phyloP scores from a whole-genome alignment of 2,113 vertebrate species.

The Pao palembangensis region DNA sequence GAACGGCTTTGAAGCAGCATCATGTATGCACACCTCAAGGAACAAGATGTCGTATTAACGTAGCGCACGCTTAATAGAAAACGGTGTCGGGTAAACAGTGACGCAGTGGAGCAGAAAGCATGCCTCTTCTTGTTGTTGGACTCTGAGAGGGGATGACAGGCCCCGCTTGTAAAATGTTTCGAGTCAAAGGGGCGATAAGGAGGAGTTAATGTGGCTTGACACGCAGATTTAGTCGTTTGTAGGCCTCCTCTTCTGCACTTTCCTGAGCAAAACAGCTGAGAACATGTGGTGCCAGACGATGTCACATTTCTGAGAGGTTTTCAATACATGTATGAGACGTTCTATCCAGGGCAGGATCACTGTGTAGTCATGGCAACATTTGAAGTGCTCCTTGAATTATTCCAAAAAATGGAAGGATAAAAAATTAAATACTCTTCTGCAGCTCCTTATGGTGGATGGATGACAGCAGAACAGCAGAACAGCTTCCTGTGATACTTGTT shows the following conservation, averaged over 20 bases:
- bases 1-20: not conserved
- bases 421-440: too few species aligned
- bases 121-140: slow-evolving; percentile 36
- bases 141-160: slow-evolving; percentile 38
- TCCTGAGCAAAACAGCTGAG: slow-evolving; percentile 15
- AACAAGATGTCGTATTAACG: slow-evolving; percentile 52
- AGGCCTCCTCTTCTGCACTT: slow-evolving; percentile 18
- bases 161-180: slow-evolving; percentile 64
- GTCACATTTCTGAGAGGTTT: too few species aligned
- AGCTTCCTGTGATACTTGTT: too few species aligned
- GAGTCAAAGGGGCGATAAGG: slow-evolving; percentile 60
- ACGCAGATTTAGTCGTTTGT: slow-evolving; percentile 60
- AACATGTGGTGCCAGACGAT: slow-evolving; percentile 8
- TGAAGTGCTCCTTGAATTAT: too few species aligned
- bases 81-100: slow-evolving; percentile 40
- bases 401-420: too few species aligned
- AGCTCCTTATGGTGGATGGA: too few species aligned
- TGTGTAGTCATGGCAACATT: too few species aligned
- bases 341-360: too few species aligned
- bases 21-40: slow-evolving; percentile 23
- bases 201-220: slow-evolving; percentile 63
- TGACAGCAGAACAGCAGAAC: not conserved
- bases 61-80: slow-evolving; percentile 41
- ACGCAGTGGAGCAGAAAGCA: slow-evolving; percentile 58
- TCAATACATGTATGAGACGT: too few species aligned